These are phyloP conservation scores for Tenebrosternarchus preto DNA, from an alignment of 2,113 vertebrate genomes.

Conservation along the genomic window DNA sequence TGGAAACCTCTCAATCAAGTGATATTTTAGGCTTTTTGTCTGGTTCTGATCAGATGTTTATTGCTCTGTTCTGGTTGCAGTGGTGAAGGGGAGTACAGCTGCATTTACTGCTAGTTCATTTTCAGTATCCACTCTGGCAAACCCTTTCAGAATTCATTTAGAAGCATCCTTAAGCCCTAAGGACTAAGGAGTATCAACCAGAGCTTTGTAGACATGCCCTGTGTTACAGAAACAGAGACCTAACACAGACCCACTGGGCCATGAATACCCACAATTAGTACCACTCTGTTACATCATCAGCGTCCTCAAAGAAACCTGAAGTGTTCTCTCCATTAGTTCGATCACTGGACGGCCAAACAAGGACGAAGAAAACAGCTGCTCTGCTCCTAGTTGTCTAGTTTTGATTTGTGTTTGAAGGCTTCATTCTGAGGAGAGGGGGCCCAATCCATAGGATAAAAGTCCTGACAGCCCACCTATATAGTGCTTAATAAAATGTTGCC, in stretches of 20 bases:
- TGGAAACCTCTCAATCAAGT: neutral
- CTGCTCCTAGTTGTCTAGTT: neutral
- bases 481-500: neutral
- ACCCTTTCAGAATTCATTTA: no score
- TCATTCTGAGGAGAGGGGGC: neutral
- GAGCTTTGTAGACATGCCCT: no score
- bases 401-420: neutral
- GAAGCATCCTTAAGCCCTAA: no score
- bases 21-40: neutral
- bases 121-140: no score
- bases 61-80: neutral
- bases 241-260: no score
- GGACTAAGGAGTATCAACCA: no score
- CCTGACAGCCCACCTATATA: constrained; percentile 1
- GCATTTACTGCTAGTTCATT: neutral
- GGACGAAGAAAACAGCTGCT: neutral
- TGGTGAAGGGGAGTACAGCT: neutral
- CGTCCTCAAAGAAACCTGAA: neutral
- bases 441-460: neutral
- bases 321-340: no score
- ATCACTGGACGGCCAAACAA: neutral
- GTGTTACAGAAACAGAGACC: no score
- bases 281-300: neutral
- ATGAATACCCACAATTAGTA: neutral
- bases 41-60: neutral